Percentiles rank a stretch among this genome's conserved stretches.
Evolutionary conservation across 2,888 invertebrate genomes (phyloP).

Genomic region (Erynnis tages): DNA sequence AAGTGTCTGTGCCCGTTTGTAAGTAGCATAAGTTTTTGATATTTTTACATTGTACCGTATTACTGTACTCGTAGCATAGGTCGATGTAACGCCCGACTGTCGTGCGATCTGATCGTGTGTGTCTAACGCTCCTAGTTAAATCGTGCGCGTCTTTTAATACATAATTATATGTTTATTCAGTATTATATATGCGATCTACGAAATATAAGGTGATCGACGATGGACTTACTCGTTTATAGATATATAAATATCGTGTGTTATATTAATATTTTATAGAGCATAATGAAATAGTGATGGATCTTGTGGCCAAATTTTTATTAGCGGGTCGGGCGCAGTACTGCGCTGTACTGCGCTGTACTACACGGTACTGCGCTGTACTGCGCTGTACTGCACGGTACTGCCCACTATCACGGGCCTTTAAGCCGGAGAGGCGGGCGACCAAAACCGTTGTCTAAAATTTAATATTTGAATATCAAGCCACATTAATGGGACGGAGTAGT

Average conservation of each 20-base stretch:
- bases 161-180: conserved; percentile 12
- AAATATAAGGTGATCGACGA: conserved; percentile 4
- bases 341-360: not conserved
- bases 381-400: too few relatives aligned
- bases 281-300: conserved; percentile 27
- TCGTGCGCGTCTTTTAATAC: not conserved
- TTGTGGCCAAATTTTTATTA: conserved; percentile 66
- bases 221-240: conserved; percentile 6
- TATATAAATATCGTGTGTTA: conserved; percentile 30
- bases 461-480: too few relatives aligned
- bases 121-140: not conserved
- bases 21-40: conserved; percentile 16
- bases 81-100: not conserved
- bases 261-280: conserved; percentile 11
- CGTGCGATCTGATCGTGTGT: conserved; percentile 12
- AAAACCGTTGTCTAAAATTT: too few relatives aligned
- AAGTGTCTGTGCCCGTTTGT: too few relatives aligned
- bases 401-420: too few relatives aligned
- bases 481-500: too few relatives aligned
- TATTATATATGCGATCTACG: conserved; percentile 15
- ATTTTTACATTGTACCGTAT: conserved; percentile 12
- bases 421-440: too few relatives aligned
- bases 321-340: conserved; percentile 33
- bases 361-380: too few relatives aligned
- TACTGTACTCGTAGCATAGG: not conserved